Base-by-base conservation (phyloP, 2,888 invertebrate genomes). In the Frankliniella intonsa region DNA sequence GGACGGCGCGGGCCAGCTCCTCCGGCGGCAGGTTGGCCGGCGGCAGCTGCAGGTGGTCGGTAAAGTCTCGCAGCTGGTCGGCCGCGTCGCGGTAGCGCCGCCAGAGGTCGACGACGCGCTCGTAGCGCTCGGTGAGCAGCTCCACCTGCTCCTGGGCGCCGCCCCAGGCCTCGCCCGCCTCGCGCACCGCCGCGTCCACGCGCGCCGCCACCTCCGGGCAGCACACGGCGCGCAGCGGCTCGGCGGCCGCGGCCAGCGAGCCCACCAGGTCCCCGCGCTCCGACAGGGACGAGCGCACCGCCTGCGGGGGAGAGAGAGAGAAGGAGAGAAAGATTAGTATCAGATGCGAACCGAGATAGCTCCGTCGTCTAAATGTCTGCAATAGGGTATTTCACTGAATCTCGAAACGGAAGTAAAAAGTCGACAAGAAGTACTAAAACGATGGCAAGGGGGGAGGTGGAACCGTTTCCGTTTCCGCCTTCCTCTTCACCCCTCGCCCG, bases 31-130 rank as follows among this genome's bases (percentile, higher is more conserved):
- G 89, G 84, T 92, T 91, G 85, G 92, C 92, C 82, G 94, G 91
- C 81, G 90, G 90, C 85, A 93, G 92, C 90, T 94, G 93, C 87
- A 94, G 93, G 86, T 92, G 91, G 87, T 95, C 94, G 80, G 93
- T 91, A 91, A 93, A 95, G 85, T 91, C 91, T 84, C 93, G 92
- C 83, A 95, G 93, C 50, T 93, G 91, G 80, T 93, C 93, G 82
- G 94, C 93, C 12, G 95, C 94, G 87, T 94, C 94, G 69, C 93
- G 91, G 89, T 95, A 95, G 83, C 92, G 91, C 86, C 92, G 90
- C 95, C 95, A 95, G 83, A 95, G 90, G 81, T 93, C 92, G 82
- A 95, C 94, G 7, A 95, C 95, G 87, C 93, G 92, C 87, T 94
- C 93, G 89, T 95, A 95, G 89, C 91, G 91, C 85, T 90, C 92